Conservation (phyloP, 2,797 vertebrate genomes). For the Sebastes itinus region DNA sequence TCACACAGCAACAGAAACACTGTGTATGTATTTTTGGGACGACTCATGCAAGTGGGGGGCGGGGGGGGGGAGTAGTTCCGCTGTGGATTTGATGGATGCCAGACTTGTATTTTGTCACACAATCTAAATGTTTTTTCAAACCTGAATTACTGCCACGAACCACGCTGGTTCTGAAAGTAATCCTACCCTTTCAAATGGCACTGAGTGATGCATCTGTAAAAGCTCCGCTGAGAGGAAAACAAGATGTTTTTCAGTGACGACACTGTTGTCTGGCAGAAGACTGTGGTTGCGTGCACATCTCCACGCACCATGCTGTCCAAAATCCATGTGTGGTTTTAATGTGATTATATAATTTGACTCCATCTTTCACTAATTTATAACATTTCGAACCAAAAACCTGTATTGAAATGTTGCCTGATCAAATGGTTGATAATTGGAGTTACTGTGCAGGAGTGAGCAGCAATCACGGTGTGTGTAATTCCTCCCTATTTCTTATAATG, state of each 20-base stretch:
- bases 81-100: conserved; percentile 27
- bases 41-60: background rate
- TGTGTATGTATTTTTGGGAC: conserved; percentile 31
- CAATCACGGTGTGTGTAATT: background rate
- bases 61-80: background rate
- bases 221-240: conserved; percentile 16
- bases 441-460: background rate
- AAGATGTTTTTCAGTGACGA: conserved; percentile 13
- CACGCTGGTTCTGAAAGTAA: conserved; percentile 8
- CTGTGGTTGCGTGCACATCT: background rate
- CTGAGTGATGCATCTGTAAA: conserved; percentile 21
- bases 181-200: conserved; percentile 9
- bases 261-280: conserved; percentile 19
- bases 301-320: background rate
- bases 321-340: conserved; percentile 4
- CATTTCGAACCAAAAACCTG: background rate
- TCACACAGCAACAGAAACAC: conserved; percentile 45
- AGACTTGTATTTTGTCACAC: conserved; percentile 14
- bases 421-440: background rate
- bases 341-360: background rate
- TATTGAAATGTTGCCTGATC: background rate
- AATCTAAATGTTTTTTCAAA: conserved; percentile 24
- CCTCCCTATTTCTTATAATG: background rate
- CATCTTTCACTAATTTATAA: background rate
- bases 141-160: conserved; percentile 16